Conservation (phyloP, 2,113 vertebrate species). For the Pelmatolapia mariae region DNA sequence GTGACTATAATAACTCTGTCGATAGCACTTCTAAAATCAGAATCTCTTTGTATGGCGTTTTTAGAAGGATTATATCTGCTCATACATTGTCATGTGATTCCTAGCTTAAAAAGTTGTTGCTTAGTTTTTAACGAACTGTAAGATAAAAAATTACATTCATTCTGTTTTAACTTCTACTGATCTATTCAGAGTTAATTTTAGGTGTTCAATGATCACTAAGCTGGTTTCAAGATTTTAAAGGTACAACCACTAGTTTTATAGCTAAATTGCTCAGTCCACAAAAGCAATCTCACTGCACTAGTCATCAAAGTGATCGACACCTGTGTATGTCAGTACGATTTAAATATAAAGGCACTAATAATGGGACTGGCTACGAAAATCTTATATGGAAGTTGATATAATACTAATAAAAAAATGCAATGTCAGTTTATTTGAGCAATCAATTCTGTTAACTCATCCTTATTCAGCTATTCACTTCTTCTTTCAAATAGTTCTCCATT, state of each 20-base stretch:
- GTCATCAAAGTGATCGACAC: not conserved
- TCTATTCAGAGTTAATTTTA: not conserved
- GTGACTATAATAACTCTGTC: not conserved
- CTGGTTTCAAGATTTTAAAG: not conserved
- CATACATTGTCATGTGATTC: not conserved
- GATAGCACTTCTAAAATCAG: not conserved
- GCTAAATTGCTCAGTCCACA: not conserved
- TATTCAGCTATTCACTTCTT: slow-evolving; percentile 4
- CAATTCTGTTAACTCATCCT: not conserved
- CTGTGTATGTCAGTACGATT: not conserved
- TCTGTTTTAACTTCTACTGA: not conserved
- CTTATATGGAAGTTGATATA: not conserved
- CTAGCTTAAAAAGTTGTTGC: not conserved
- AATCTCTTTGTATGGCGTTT: not conserved
- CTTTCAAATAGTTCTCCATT: slow-evolving; percentile 2
- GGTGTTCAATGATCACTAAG: not conserved
- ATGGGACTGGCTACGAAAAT: not conserved
- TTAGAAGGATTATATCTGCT: not conserved
- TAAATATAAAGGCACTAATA: not conserved
- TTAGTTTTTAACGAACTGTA: not conserved
- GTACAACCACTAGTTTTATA: not conserved
- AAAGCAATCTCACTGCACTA: not conserved
- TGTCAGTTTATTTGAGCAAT: not conserved
- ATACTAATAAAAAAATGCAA: not conserved
- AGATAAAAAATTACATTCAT: not conserved